Conservation (phyloP, 2,113 vertebrate species). For the Abramis brama region DNA sequence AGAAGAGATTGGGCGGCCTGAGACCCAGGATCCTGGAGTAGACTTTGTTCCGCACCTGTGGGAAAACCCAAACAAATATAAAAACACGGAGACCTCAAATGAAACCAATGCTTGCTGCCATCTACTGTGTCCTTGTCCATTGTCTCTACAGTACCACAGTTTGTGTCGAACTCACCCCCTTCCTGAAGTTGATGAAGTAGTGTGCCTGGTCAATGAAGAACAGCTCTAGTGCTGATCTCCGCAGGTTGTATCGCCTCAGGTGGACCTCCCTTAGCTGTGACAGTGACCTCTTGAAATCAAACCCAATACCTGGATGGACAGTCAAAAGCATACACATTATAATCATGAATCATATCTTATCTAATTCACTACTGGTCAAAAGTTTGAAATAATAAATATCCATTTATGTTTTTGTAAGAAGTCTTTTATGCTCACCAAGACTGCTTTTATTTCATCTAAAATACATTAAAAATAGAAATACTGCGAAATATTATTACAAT, state of each 20-base stretch:
- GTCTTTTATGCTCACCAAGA: neutral
- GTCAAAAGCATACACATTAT: neutral
- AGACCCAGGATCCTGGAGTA: constrained; percentile 91
- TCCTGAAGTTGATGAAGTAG: constrained; percentile 97
- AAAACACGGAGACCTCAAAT: neutral
- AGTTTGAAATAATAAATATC: neutral
- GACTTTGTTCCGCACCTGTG: constrained; percentile 90
- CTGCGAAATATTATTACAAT: neutral
- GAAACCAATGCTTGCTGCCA: neutral
- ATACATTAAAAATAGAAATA: neutral
- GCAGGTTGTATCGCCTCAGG: constrained; percentile 94
- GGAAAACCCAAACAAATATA: neutral
- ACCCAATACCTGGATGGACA: constrained; percentile 82
- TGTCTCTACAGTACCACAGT: neutral
- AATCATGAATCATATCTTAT: neutral
- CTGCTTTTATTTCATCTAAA: neutral
- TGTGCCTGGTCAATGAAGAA: constrained; percentile 98
- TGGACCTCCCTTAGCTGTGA: constrained; percentile 94
- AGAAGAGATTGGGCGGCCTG: constrained; percentile 85
- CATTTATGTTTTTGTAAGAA: neutral
- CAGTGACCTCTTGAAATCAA: constrained; percentile 92
- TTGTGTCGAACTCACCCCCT: constrained; percentile 76
- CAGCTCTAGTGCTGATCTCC: constrained; percentile 91
- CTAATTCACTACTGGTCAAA: neutral
- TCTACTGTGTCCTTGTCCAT: neutral